phyloP scores from a whole-genome alignment of 2,113 vertebrate genomes.

The Dasyurus viverrinus region DNA sequence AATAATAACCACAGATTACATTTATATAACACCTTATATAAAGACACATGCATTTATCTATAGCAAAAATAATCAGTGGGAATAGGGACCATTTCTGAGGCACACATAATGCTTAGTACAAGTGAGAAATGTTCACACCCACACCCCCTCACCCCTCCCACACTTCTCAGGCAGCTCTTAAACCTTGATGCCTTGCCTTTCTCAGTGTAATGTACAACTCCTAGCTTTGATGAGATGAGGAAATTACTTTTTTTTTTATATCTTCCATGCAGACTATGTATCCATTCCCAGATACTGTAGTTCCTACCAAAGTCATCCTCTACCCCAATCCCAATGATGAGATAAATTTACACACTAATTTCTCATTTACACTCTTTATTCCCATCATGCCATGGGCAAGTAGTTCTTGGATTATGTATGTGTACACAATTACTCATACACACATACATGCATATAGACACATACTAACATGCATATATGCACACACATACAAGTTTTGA shows the following conservation, averaged over 20 bases:
- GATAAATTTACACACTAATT: not conserved
- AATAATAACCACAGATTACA: not conserved
- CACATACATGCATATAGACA: too few species aligned
- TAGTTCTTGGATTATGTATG: not conserved
- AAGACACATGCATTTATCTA: not conserved
- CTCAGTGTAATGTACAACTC: not conserved
- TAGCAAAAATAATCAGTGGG: not conserved
- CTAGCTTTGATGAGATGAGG: not conserved
- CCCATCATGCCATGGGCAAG: not conserved
- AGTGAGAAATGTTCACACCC: not conserved
- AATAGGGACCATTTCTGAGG: not conserved
- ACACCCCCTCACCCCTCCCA: too few species aligned
- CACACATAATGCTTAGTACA: not conserved
- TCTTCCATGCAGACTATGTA: not conserved
- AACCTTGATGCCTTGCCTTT: not conserved
- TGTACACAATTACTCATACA: too few species aligned
- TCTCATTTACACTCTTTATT: not conserved
- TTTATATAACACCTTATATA: not conserved
- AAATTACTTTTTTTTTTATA: not conserved
- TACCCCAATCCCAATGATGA: not conserved
- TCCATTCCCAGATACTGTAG: not conserved
- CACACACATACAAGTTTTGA: not conserved
- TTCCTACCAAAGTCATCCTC: not conserved
- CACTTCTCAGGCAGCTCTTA: not conserved
- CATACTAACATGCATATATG: too few species aligned